Conservation (phyloP, 2,113 vertebrate species). For the Cyphomyrus discorhynchus region DNA sequence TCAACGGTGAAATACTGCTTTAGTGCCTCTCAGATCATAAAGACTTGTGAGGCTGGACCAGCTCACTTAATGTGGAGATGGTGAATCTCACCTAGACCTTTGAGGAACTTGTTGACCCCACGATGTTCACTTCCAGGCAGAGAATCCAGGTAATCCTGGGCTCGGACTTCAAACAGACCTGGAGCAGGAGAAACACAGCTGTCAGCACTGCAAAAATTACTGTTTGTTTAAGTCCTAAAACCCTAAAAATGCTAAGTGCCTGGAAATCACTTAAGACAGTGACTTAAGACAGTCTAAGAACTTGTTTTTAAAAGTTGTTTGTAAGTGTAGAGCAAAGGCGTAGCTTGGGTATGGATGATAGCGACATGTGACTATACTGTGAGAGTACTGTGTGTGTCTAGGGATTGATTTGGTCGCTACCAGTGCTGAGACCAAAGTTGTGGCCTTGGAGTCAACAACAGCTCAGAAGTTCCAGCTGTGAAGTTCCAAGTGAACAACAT, state of each 20-base stretch:
- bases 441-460: neutral
- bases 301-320: neutral
- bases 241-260: neutral
- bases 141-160: constrained; percentile 89
- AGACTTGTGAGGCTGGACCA: neutral
- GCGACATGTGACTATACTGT: neutral
- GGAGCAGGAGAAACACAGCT: constrained; percentile 19
- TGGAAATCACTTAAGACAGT: neutral
- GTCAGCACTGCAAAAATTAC: neutral
- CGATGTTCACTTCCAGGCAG: constrained; percentile 83
- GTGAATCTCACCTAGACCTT: constrained; percentile 75
- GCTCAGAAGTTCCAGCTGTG: neutral
- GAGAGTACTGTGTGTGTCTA: neutral
- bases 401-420: neutral
- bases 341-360: neutral
- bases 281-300: neutral
- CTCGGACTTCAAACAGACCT: constrained; percentile 90
- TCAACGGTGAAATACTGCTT: neutral
- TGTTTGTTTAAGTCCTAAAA: neutral
- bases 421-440: neutral
- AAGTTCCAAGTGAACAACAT: neutral
- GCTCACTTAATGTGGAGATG: too few species aligned
- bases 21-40: neutral
- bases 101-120: constrained; percentile 89
- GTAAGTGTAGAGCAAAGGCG: neutral